phyloP scores from a whole-genome alignment of 2,797 vertebrate genomes.

The Gymnoscopelus microlampas region DNA sequence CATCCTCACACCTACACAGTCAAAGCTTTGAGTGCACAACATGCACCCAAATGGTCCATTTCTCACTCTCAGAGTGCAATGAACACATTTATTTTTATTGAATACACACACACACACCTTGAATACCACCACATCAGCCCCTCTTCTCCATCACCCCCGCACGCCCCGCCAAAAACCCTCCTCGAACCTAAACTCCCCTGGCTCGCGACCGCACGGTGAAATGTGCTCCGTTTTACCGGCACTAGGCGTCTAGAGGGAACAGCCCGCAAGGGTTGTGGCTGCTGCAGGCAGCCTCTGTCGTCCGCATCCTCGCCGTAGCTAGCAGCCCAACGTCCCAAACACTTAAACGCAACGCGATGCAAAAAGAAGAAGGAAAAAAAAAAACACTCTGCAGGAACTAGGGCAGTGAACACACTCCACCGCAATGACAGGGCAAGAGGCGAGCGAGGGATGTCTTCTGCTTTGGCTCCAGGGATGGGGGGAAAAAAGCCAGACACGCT shows the following conservation, averaged over 20 bases:
- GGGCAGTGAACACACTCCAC: slow-evolving; percentile 8
- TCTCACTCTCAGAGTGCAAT: too few species aligned
- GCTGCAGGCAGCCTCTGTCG: slow-evolving; percentile 54
- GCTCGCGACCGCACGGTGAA: background rate
- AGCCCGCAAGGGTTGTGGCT: slow-evolving; percentile 48
- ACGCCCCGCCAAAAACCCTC: too few species aligned
- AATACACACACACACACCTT: background rate
- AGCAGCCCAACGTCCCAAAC: background rate
- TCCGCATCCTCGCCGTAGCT: slow-evolving; percentile 62
- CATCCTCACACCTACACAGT: too few species aligned
- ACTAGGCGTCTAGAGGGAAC: slow-evolving; percentile 46
- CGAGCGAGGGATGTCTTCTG: background rate
- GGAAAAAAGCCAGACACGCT: too few species aligned
- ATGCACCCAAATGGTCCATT: too few species aligned
- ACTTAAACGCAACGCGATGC: slow-evolving; percentile 45
- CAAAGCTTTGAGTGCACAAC: too few species aligned
- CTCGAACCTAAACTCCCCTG: background rate
- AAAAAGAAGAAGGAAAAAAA: too few species aligned
- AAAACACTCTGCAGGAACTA: too few species aligned
- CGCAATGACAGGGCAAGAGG: slow-evolving; percentile 38
- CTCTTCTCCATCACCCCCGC: background rate
- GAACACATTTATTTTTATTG: too few species aligned
- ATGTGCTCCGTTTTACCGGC: slow-evolving; percentile 56
- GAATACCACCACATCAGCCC: too few species aligned
- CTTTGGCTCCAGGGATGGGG: too few species aligned